A percentile compares a stretch with the other conserved stretches of the same genome.
Conservation (phyloP, 2,113 vertebrate species). For the Paralichthys olivaceus region DNA sequence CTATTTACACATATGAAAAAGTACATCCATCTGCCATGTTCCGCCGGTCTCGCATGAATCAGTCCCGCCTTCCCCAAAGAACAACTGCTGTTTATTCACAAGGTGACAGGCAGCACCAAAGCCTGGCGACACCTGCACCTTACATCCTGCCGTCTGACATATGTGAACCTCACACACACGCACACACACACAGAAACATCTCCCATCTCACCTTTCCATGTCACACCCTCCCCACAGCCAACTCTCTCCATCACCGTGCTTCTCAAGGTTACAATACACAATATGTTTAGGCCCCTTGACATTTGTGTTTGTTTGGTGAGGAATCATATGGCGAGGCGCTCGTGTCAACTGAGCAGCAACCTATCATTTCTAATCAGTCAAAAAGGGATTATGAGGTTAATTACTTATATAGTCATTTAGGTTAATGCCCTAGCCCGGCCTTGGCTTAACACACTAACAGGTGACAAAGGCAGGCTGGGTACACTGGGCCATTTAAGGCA, state of each 20-base stretch:
- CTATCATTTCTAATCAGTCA: slow-evolving; percentile 77
- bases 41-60: slow-evolving; percentile 84
- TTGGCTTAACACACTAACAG: slow-evolving; percentile 65
- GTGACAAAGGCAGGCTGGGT: slow-evolving; percentile 58
- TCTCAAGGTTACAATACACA: slow-evolving; percentile 65
- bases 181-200: slow-evolving; percentile 43
- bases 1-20: slow-evolving; percentile 85
- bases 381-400: slow-evolving; percentile 78
- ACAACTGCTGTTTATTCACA: slow-evolving; percentile 88
- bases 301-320: slow-evolving; percentile 51
- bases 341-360: slow-evolving; percentile 45
- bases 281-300: slow-evolving; percentile 31
- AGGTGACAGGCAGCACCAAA: slow-evolving; percentile 83
- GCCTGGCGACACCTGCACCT: slow-evolving; percentile 82
- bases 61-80: slow-evolving; percentile 84
- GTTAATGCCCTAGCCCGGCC: slow-evolving; percentile 64
- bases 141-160: slow-evolving; percentile 80
- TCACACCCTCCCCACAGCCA: slow-evolving; percentile 55
- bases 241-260: slow-evolving; percentile 47
- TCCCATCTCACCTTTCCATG: slow-evolving; percentile 58
- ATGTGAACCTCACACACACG: slow-evolving; percentile 64
- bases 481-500: slow-evolving; percentile 57
- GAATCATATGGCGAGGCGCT: slow-evolving; percentile 46
- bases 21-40: slow-evolving; percentile 87
- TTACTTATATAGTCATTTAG: slow-evolving; percentile 73